Percentiles rank a stretch among this genome's conserved stretches.
phyloP scores from a whole-genome alignment of 1,140 invertebrate species.

The Ceratina calcarata region DNA sequence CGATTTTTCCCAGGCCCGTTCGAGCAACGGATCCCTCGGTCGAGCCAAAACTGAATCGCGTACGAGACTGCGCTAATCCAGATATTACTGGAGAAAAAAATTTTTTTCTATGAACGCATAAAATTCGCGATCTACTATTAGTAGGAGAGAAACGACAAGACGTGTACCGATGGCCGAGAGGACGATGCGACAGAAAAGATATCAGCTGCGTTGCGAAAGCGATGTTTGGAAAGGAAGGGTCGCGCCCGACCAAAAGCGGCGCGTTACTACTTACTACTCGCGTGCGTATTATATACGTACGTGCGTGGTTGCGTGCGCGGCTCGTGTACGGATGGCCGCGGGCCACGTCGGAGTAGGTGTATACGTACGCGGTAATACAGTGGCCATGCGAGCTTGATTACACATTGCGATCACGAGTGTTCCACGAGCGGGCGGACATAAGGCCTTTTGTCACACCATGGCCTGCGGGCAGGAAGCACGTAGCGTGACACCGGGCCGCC shows the following conservation, averaged over 20 bases:
- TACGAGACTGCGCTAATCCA: too few species aligned
- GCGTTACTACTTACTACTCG: slow-evolving; percentile 31
- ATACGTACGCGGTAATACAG: slow-evolving; percentile 68
- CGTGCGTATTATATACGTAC: background rate
- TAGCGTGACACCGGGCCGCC: slow-evolving; percentile 77
- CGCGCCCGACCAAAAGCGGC: slow-evolving; percentile 57
- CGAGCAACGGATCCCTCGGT: too few species aligned
- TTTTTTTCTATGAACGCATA: too few species aligned
- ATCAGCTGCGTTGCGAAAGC: slow-evolving; percentile 42
- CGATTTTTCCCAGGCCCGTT: too few species aligned
- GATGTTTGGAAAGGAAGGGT: slow-evolving; percentile 42
- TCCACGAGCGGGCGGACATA: slow-evolving; percentile 76
- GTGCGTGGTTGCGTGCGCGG: background rate
- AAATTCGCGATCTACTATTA: too few species aligned
- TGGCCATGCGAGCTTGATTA: slow-evolving; percentile 76
- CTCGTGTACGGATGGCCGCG: slow-evolving; percentile 44
- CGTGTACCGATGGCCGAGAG: background rate
- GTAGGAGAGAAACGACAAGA: background rate
- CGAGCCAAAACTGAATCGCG: too few species aligned
- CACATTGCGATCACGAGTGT: slow-evolving; percentile 79
- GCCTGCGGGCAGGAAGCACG: slow-evolving; percentile 79
- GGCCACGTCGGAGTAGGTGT: slow-evolving; percentile 56
- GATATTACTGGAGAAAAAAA: too few species aligned
- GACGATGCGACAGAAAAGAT: slow-evolving; percentile 43
- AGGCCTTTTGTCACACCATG: slow-evolving; percentile 76